A percentile compares a stretch with the other conserved stretches of the same genome.
phyloP scores from a whole-genome alignment of 2,797 vertebrate genomes.

The Coranthus polyacanthus region DNA sequence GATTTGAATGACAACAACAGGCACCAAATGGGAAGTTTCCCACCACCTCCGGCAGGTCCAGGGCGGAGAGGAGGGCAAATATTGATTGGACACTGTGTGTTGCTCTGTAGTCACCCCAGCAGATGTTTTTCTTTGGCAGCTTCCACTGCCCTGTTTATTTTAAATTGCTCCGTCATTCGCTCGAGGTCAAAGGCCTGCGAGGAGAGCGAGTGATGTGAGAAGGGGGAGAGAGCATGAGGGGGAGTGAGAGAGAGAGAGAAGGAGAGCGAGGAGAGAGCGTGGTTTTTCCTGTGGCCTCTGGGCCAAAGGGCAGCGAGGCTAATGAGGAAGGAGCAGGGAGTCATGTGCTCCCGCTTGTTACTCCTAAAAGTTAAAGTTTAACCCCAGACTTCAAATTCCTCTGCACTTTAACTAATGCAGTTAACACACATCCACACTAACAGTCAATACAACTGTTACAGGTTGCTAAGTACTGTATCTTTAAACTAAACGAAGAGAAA shows the following conservation, averaged over 20 bases:
- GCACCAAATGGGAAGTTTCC: slow-evolving; percentile 80
- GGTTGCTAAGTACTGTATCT: too few relatives aligned
- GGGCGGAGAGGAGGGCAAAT: slow-evolving; percentile 59
- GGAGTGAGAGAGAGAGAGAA: too few relatives aligned
- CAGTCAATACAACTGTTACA: neutral
- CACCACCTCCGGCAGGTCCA: slow-evolving; percentile 74
- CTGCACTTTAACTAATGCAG: slow-evolving; percentile 59
- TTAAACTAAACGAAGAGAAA: too few relatives aligned
- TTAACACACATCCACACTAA: slow-evolving; percentile 32
- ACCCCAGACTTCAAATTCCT: slow-evolving; percentile 78
- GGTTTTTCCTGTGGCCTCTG: slow-evolving; percentile 55
- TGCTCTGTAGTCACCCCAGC: slow-evolving; percentile 70
- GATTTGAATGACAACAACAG: slow-evolving; percentile 80
- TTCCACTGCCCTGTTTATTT: slow-evolving; percentile 81
- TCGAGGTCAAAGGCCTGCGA: slow-evolving; percentile 83
- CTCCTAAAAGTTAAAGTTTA: slow-evolving; percentile 81
- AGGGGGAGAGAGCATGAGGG: slow-evolving; percentile 46
- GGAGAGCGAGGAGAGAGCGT: neutral
- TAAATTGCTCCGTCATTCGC: slow-evolving; percentile 77
- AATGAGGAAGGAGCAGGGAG: slow-evolving; percentile 76
- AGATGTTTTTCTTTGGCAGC: slow-evolving; percentile 84
- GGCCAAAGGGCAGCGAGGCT: slow-evolving; percentile 79
- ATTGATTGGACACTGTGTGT: slow-evolving; percentile 73
- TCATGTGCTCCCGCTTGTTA: slow-evolving; percentile 70
- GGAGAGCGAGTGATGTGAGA: slow-evolving; percentile 31